Evolutionary conservation across 2,888 invertebrate species (phyloP), one percentile per base, ranked within the genome.

Genomic region (Nymphalis urticae): DNA sequence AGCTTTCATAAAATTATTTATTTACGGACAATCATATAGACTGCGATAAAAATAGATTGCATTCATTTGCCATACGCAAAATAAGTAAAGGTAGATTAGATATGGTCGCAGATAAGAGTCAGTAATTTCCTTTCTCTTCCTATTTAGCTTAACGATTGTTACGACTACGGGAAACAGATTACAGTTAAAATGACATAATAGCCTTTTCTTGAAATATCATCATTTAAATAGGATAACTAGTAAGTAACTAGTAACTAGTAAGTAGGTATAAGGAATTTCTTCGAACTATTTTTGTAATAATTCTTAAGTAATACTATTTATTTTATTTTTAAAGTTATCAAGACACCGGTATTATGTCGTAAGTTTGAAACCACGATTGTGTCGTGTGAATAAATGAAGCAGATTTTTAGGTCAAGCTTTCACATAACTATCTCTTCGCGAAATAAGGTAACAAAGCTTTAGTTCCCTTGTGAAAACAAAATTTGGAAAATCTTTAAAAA

Each of bases 371-470:
- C 50, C 24, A 21, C 51, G 62, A 61, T 60, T 65, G 63, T 68
- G 67, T 59, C 47, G 60, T 61, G 62, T 47, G 67, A 63, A 56
- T 48, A 59, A 62, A 63, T 60, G n/a, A 68, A 58, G 10, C n/a
- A 58, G 68, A 63, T 69, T 70, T 71, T 72, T 51, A 69, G 69
- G 70, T 69, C 70, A 70, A 59, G 72, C 73, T 73, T 73, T 73
- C 73, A 73, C 73, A 67, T 72, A 60, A 65, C 36, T 64, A 60
- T 61, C 68, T 61, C 69, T 50, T 58, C 48, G 53, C 47, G 64
- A 53, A 59, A 63, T 61, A 63, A 54, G 54, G 59, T 64, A 58
- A 64, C 48, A 17, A 64, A 51, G 42, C 42, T 42, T 42, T 13
- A 42, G 0, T 42, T 42, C 13, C 4, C 13, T 13, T 42, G 10